phyloP scores from a whole-genome alignment of 2,797 vertebrate genomes.

The Rallus crepitans region DNA sequence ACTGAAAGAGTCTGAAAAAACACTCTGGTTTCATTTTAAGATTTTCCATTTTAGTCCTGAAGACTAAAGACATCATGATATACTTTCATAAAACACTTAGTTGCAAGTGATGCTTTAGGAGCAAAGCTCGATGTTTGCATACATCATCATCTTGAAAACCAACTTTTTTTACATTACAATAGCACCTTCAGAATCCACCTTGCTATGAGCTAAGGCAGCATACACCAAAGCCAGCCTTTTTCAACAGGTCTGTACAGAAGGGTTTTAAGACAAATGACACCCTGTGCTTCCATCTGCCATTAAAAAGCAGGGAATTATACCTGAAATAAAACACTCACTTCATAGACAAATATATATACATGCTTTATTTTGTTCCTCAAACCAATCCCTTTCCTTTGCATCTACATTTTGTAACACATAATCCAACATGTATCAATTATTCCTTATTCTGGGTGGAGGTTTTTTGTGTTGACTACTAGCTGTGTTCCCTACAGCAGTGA shows the following conservation, averaged over 20 bases:
- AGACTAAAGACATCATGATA: neutral
- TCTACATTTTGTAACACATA: neutral
- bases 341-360: neutral
- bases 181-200: neutral
- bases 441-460: neutral
- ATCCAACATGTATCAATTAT: neutral
- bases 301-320: neutral
- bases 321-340: neutral
- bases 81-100: neutral
- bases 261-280: neutral
- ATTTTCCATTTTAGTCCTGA: neutral
- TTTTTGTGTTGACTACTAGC: neutral
- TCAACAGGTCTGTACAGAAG: accelerated
- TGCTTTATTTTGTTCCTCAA: neutral
- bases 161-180: neutral
- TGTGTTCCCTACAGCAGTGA: neutral
- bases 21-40: neutral
- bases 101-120: neutral
- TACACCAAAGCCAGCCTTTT: neutral
- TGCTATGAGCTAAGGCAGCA: neutral
- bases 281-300: neutral
- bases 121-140: neutral
- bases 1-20: neutral
- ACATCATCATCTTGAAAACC: neutral
- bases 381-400: neutral